Conservation (phyloP, 2,113 vertebrate genomes). For the Nyctereutes procyonoides region DNA sequence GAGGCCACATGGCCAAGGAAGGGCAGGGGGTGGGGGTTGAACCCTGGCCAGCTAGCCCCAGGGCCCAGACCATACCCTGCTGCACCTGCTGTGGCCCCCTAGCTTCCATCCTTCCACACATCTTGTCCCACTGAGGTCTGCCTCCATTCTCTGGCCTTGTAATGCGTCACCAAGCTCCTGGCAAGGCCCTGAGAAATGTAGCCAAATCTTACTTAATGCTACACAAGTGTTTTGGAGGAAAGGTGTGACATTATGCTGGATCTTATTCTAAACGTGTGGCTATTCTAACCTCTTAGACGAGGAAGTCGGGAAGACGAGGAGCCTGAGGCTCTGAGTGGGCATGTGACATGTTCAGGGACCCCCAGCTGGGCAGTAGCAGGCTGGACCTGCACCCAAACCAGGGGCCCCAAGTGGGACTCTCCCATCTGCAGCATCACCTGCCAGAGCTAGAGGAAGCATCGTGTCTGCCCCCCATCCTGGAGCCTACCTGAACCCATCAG, state of each 20-base stretch:
- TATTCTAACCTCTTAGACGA: background rate
- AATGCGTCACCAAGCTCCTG: background rate
- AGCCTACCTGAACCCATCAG: background rate
- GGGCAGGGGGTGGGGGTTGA: background rate
- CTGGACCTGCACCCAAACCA: background rate
- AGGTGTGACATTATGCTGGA: no score
- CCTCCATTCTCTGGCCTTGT: background rate
- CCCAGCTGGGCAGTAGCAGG: rapidly evolving
- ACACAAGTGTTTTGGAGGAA: background rate
- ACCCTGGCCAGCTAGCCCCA: background rate
- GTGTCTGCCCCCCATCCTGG: rapidly evolving
- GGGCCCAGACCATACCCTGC: background rate
- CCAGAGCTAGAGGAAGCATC: background rate
- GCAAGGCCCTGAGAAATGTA: background rate
- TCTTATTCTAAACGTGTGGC: background rate
- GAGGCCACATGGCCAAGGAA: background rate
- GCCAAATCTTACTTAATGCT: background rate
- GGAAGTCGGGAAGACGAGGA: background rate
- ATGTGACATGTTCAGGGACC: background rate
- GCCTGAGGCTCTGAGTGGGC: background rate
- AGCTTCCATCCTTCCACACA: no score
- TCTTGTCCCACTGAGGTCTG: background rate
- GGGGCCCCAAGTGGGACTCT: background rate
- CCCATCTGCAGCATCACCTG: background rate
- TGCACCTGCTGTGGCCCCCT: background rate